Conservation (phyloP, 2,113 vertebrate genomes). For the Apistogramma diplotaenia region DNA sequence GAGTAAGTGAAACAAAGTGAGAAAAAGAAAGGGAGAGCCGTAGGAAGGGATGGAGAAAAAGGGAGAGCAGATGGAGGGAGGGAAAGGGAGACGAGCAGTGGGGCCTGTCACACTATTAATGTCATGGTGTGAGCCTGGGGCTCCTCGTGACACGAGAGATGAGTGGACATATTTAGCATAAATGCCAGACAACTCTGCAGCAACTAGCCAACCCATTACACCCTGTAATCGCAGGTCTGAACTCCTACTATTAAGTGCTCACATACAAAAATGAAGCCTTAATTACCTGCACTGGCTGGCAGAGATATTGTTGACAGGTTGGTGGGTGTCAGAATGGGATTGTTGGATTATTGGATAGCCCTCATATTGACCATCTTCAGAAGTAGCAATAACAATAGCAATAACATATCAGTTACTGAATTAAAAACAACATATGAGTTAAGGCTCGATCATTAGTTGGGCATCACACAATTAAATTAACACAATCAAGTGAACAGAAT, state of each 20-base stretch:
- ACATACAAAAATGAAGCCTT: not conserved
- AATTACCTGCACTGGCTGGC: not conserved
- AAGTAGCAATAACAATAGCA: not conserved
- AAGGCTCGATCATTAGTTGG: not conserved
- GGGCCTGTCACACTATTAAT: constrained; percentile 64
- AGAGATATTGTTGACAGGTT: not conserved
- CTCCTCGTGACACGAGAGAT: constrained; percentile 40
- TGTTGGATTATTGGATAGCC: not conserved
- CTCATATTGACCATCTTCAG: not conserved
- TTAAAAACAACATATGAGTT: not conserved
- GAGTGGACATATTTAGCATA: constrained; percentile 52
- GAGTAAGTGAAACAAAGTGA: not conserved
- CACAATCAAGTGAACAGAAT: not conserved
- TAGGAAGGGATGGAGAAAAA: not conserved
- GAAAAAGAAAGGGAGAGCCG: not conserved
- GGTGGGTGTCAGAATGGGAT: not conserved
- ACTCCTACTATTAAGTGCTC: not conserved
- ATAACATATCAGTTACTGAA: not conserved
- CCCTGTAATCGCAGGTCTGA: not conserved
- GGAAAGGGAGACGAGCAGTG: constrained; percentile 42
- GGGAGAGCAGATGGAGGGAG: constrained; percentile 48
- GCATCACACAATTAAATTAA: not conserved
- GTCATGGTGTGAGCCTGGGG: constrained; percentile 52
- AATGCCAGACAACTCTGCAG: not conserved
- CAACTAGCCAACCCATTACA: not conserved